Evolutionary conservation across 2,113 vertebrate genomes (phyloP).

Genomic region (Pollachius pollachius): DNA sequence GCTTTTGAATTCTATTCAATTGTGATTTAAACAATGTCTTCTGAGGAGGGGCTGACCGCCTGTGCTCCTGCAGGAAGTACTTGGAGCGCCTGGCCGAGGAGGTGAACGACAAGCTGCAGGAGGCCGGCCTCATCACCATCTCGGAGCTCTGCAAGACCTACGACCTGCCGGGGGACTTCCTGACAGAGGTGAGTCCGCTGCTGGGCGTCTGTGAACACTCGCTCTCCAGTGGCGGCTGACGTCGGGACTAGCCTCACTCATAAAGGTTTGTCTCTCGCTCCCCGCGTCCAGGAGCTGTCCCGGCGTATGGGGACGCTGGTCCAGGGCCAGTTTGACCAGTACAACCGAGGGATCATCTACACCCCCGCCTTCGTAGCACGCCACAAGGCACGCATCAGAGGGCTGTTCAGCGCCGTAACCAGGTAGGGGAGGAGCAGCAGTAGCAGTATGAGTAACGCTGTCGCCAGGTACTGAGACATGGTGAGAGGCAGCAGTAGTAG

Average conservation of each 20-base stretch:
- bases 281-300: conserved; percentile 77
- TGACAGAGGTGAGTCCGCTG: conserved; percentile 80
- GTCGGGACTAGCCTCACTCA: no score
- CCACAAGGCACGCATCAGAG: conserved; percentile 89
- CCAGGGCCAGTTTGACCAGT: conserved; percentile 88
- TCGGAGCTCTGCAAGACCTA: conserved; percentile 91
- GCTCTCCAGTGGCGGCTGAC: no score
- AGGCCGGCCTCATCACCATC: conserved; percentile 88
- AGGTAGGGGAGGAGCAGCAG: conserved; percentile 64
- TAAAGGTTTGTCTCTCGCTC: background rate
- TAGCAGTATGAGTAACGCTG: no score
- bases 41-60: no score
- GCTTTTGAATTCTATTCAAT: no score
- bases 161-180: conserved; percentile 91
- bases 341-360: conserved; percentile 88
- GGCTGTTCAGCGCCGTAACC: conserved; percentile 92
- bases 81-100: conserved; percentile 91
- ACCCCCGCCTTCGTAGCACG: conserved; percentile 89
- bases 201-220: no score
- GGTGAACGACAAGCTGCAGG: conserved; percentile 94
- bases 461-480: no score
- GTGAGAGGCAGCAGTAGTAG: no score
- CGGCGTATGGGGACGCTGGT: conserved; percentile 85
- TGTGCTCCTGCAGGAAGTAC: conserved; percentile 72
- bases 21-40: background rate